Percentiles rank a stretch among this genome's conserved stretches.
phyloP scores from a whole-genome alignment of 2,113 vertebrate species.

The Mus musculus region DNA sequence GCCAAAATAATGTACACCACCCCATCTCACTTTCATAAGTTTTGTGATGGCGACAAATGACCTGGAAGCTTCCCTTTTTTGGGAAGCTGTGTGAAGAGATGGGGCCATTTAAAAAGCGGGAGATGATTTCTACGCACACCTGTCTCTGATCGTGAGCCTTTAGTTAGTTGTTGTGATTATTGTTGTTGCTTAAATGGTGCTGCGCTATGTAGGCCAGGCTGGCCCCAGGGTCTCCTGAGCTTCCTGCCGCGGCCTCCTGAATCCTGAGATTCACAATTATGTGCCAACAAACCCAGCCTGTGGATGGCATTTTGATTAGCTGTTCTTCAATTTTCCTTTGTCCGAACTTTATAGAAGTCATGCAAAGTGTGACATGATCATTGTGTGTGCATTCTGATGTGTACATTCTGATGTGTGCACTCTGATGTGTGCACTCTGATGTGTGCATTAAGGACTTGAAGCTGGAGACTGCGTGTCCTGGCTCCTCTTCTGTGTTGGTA shows the following conservation, averaged over 20 bases:
- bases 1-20: conserved; percentile 68
- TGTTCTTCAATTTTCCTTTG: neutral
- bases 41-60: conserved; percentile 63
- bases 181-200: neutral
- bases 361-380: neutral
- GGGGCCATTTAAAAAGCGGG: conserved; percentile 9
- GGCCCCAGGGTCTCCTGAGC: neutral
- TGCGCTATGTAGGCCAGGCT: neutral
- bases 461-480: neutral
- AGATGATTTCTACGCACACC: neutral
- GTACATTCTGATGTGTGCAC: too few species aligned
- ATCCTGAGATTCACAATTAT: neutral
- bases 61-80: conserved; percentile 54
- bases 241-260: neutral
- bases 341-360: neutral
- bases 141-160: neutral
- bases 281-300: neutral
- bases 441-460: neutral
- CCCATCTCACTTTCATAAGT: conserved; percentile 57
- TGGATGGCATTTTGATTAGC: neutral
- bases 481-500: neutral
- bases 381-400: neutral
- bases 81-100: neutral
- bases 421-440: neutral
- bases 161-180: neutral